Evolutionary conservation across 2,113 vertebrate genomes (phyloP).

Genomic region (Scatophagus argus): DNA sequence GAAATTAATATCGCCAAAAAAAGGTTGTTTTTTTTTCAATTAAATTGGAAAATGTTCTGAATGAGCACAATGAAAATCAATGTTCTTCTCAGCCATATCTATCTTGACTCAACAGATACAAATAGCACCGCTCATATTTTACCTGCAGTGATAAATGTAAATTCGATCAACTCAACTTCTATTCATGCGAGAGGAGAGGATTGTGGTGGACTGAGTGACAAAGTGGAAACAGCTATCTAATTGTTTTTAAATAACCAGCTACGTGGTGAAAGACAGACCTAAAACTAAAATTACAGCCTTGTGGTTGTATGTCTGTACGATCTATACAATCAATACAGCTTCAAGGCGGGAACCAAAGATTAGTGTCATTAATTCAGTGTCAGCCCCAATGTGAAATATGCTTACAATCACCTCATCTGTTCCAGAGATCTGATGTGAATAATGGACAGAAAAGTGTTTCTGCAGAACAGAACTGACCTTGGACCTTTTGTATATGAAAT

Average conservation of each 20-base stretch:
- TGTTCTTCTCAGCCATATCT: conserved; percentile 15
- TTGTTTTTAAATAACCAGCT: neutral
- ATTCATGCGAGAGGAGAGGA: conserved; percentile 14
- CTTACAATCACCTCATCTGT: too few species aligned
- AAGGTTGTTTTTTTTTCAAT: conserved; percentile 10
- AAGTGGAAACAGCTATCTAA: neutral
- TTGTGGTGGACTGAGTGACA: conserved; percentile 23
- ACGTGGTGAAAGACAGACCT: neutral
- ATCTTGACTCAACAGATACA: conserved; percentile 11
- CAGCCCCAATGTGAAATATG: too few species aligned
- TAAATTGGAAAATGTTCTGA: conserved; percentile 20
- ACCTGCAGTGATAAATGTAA: conserved; percentile 22
- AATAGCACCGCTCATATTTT: conserved; percentile 20
- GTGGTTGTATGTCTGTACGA: too few species aligned
- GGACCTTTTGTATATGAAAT: too few species aligned
- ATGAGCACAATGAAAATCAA: conserved; percentile 16
- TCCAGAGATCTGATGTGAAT: too few species aligned
- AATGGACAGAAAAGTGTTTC: too few species aligned
- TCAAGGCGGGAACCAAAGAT: too few species aligned
- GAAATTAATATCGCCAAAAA: conserved; percentile 39
- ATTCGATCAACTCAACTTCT: conserved; percentile 25
- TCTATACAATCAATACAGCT: too few species aligned
- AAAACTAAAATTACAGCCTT: neutral
- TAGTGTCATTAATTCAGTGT: too few species aligned
- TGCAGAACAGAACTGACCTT: too few species aligned